A percentile compares a stretch with the other conserved stretches of the same genome.
Conservation (phyloP, 2,888 invertebrate species). For the Flabesymbios commensalis region DNA sequence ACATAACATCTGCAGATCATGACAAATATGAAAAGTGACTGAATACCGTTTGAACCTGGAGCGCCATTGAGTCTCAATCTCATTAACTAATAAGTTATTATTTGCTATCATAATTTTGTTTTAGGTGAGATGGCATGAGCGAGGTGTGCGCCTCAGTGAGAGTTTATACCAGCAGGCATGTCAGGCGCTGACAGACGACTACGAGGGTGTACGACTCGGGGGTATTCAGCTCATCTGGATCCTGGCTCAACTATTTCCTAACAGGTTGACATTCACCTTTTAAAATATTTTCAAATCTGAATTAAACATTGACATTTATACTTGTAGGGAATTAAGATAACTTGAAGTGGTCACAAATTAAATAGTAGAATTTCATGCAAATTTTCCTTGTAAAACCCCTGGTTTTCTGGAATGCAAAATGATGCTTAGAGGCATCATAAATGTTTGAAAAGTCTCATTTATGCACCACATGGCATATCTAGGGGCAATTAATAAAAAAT, state of each 20-base stretch:
- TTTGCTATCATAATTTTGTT: slow-evolving; percentile 8
- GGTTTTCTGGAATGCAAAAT: too few relatives aligned
- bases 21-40: too few relatives aligned
- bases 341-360: not conserved
- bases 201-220: slow-evolving; percentile 87
- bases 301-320: not conserved
- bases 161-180: slow-evolving; percentile 73
- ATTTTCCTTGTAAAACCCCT: too few relatives aligned
- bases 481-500: too few relatives aligned
- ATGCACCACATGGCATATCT: too few relatives aligned
- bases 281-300: not conserved
- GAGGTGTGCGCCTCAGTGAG: slow-evolving; percentile 78
- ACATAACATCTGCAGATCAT: too few relatives aligned
- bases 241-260: slow-evolving; percentile 83
- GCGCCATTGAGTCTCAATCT: too few relatives aligned
- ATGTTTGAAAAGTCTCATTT: too few relatives aligned
- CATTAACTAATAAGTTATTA: not conserved
- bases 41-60: too few relatives aligned
- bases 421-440: too few relatives aligned
- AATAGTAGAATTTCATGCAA: not conserved
- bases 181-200: slow-evolving; percentile 84
- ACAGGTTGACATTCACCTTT: slow-evolving; percentile 57
- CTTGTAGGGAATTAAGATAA: not conserved
- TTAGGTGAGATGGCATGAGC: slow-evolving; percentile 73
- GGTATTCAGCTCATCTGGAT: slow-evolving; percentile 85